Evolutionary conservation across 1,140 invertebrate genomes (phyloP).

Genomic region (Parasteatoda tepidariorum): DNA sequence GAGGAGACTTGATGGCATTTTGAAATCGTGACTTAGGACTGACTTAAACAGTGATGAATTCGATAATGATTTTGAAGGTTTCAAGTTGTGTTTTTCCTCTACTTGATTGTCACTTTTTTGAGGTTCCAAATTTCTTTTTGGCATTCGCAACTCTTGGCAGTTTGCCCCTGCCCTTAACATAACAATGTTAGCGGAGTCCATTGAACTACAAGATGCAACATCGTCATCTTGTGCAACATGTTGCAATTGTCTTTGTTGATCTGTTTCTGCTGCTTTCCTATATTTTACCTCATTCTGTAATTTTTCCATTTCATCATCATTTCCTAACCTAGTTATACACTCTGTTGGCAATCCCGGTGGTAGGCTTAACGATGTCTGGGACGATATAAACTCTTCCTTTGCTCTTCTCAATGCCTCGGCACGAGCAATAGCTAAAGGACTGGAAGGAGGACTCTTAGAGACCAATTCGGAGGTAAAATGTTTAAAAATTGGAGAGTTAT

Average conservation of each 20-base stretch:
- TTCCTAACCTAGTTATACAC: background rate
- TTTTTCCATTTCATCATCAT: background rate
- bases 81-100: background rate
- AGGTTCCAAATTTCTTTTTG: background rate
- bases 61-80: slow-evolving; percentile 43
- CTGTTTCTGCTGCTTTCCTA: background rate
- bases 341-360: background rate
- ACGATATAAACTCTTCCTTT: slow-evolving; percentile 46
- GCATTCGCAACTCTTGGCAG: slow-evolving; percentile 35
- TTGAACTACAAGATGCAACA: slow-evolving; percentile 15
- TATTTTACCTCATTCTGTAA: background rate
- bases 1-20: slow-evolving; percentile 22
- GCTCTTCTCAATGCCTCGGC: slow-evolving; percentile 22
- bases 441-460: slow-evolving; percentile 7
- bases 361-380: background rate
- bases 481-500: slow-evolving; percentile 10
- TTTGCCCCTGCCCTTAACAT: slow-evolving; percentile 30
- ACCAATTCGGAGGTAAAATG: background rate
- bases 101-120: background rate
- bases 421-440: slow-evolving; percentile 18
- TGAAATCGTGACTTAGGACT: slow-evolving; percentile 32
- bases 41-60: slow-evolving; percentile 49
- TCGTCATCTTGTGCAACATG: background rate
- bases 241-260: background rate
- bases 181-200: slow-evolving; percentile 41